A percentile compares a stretch with the other conserved stretches of the same genome.
Conservation (phyloP, 2,113 vertebrate species). For the Vireo altiloquus region DNA sequence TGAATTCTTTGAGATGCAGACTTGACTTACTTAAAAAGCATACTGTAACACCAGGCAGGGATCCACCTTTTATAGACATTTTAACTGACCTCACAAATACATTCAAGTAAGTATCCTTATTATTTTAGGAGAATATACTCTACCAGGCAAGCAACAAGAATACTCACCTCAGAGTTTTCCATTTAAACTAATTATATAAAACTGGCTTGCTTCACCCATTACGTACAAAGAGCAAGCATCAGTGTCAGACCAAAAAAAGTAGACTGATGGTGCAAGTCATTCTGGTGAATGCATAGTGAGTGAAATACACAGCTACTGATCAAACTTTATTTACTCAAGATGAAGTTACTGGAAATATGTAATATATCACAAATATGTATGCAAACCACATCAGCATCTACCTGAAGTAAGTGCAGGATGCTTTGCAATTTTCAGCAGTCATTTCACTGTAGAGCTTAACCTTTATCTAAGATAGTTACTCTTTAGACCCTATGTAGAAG, state of each 20-base stretch:
- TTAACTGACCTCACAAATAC: conserved; percentile 52
- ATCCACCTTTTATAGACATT: background rate
- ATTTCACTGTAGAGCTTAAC: background rate
- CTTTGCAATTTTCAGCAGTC: background rate
- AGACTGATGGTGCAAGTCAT: background rate
- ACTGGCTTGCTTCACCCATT: conserved; percentile 43
- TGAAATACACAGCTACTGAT: background rate
- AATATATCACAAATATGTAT: background rate
- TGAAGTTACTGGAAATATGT: background rate
- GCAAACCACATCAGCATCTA: background rate
- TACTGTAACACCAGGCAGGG: background rate
- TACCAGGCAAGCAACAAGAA: conserved; percentile 60
- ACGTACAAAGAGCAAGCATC: conserved; percentile 38
- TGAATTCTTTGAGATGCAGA: conserved; percentile 44
- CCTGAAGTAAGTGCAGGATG: background rate
- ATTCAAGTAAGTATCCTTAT: conserved; percentile 28
- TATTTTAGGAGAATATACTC: conserved; percentile 37
- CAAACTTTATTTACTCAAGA: background rate
- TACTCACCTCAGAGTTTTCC: conserved; percentile 21
- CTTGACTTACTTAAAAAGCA: conserved; percentile 43
- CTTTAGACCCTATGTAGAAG: background rate
- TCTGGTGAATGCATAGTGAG: background rate
- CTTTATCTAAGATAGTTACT: background rate
- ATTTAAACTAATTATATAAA: conserved; percentile 46
- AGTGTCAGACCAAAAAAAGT: background rate